Evolutionary conservation across 2,888 invertebrate genomes (phyloP), one percentile per base, ranked within the genome.

Genomic region (Seira sanloemensis): DNA sequence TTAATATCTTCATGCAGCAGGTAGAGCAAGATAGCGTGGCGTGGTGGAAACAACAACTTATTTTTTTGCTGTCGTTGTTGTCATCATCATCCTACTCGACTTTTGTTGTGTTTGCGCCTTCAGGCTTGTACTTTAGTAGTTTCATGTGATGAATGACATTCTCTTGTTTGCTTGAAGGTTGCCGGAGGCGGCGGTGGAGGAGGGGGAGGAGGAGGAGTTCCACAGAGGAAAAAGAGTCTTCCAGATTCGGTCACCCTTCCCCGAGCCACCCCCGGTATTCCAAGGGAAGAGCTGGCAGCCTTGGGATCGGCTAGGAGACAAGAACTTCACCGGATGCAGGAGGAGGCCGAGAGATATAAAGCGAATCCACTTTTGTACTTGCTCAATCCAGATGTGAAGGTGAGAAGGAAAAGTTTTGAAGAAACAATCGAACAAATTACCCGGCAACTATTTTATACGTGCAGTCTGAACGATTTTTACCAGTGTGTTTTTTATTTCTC

Each of bases 311-410:
- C 97, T 90, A 94, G 98, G 88, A 94, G 99, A 89, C 98, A 98
- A 92, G 98, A 98, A 92, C 94, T 98, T 89, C 94, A 98, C 90
- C 94, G 97, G 90, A 96, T 97, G 93, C 94, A 95, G 90, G 97
- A 98, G 91, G 97, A 97, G 92, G 94, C 95, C 89, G 98, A 98
- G 92, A 94, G 97, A 92, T 94, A 97, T 90, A 94, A 97, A 91
- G 97, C 97, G 91, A 98, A 98, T 93, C 98, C 98, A 90, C 94
- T 98, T 90, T 94, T 98, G 90, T 98, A 97, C 92, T 94, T 98
- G 92, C 95, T 97, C 94, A 97, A 97, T 95, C 98, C 98, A 91
- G 96, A 97, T 94, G 96, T 98, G 90, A 97, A 97, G 96, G 98
- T 98, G 92, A 93, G 93, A 97, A 97, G 96, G 98, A 98, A 92